phyloP scores from a whole-genome alignment of 2,113 vertebrate genomes.

The Formicarius rufipectus region DNA sequence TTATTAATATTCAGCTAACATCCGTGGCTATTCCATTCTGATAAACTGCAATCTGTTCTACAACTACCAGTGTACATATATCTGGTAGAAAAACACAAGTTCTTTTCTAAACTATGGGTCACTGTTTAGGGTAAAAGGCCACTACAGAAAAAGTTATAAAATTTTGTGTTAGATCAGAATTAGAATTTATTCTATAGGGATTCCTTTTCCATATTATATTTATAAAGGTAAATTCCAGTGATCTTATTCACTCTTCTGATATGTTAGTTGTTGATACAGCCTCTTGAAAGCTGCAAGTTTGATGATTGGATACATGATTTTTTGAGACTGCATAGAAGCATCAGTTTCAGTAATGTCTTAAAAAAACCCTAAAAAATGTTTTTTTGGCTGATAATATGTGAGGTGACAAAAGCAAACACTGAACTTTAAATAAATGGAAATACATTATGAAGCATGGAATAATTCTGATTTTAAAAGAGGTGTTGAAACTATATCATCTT shows the following conservation, averaged over 20 bases:
- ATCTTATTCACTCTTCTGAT: not conserved
- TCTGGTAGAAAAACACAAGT: not conserved
- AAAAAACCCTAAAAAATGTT: not conserved
- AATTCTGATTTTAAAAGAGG: not conserved
- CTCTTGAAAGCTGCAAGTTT: not conserved
- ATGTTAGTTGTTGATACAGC: not conserved
- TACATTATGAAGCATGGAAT: not conserved
- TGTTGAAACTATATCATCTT: not conserved
- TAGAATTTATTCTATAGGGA: not conserved
- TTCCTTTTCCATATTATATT: not conserved
- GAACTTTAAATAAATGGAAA: slow-evolving; percentile 45
- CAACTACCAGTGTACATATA: not conserved
- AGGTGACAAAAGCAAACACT: slow-evolving; percentile 32
- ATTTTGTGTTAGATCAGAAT: not conserved
- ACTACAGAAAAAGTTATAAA: not conserved
- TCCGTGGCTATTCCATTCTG: not conserved
- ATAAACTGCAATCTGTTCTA: not conserved
- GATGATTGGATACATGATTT: not conserved
- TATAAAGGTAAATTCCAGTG: not conserved
- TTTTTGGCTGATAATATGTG: slow-evolving; percentile 8
- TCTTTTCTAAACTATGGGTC: not conserved
- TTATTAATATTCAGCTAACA: not conserved
- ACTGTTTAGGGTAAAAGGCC: not conserved
- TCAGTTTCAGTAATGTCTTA: slow-evolving; percentile 8
- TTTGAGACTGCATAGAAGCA: slow-evolving; percentile 5